These are phyloP conservation scores for human (Homo sapiens) DNA, from an alignment of 2,113 vertebrate species.

Conservation along the genomic window GRCh38 chr14:22528501-22529000, in stretches of 20 bases:
- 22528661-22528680: neutral
- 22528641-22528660: conserved; percentile 11
- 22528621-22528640: neutral
- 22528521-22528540: neutral
- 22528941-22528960: neutral
- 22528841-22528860: neutral
- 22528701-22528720: neutral
- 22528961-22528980: neutral
- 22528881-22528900: neutral
- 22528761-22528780: neutral
- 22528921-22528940: neutral
- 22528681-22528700: neutral
- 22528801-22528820: neutral
- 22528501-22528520: conserved; percentile 73
- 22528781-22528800: neutral
- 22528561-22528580: conserved; percentile 61
- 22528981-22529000: neutral
- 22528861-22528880: neutral
- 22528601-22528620: conserved; percentile 14
- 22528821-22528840: neutral
- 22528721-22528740: neutral
- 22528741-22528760: neutral
- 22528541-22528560: conserved; percentile 60
- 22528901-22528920: neutral
- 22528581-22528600: conserved; percentile 59